Conservation (phyloP, 2,113 vertebrate genomes). For the Mesocricetus auratus region DNA sequence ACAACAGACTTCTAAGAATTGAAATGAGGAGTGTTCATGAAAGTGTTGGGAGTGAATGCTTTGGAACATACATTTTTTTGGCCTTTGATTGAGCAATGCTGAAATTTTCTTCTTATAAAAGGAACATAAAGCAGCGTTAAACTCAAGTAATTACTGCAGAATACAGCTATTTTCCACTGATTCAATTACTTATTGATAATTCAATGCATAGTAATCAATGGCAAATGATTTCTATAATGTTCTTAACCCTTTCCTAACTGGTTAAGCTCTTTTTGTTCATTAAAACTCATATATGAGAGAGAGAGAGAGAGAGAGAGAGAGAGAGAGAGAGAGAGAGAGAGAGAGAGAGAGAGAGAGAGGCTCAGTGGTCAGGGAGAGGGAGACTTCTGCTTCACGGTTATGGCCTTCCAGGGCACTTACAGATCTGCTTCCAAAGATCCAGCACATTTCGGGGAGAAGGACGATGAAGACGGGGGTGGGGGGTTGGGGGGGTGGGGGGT, state of each 20-base stretch:
- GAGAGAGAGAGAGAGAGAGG: not conserved
- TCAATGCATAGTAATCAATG: not conserved
- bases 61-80: not conserved
- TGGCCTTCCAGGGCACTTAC: not conserved
- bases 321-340: not conserved
- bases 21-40: not conserved
- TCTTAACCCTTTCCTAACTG: not conserved
- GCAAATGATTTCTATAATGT: not conserved
- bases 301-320: not conserved
- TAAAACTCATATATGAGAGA: not conserved
- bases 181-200: not conserved
- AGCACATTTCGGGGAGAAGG: not conserved
- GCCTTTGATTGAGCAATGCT: slow-evolving; percentile 21
- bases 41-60: not conserved
- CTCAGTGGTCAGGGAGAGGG: not conserved
- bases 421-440: not conserved
- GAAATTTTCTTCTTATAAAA: slow-evolving; percentile 43
- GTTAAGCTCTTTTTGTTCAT: not conserved
- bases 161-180: not conserved
- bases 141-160: not conserved
- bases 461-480: not conserved
- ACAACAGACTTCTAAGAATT: not conserved
- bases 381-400: not conserved
- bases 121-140: not conserved
- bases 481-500: not conserved